Conservation (phyloP, 2,797 vertebrate genomes). For the Diglossa cyanea region DNA sequence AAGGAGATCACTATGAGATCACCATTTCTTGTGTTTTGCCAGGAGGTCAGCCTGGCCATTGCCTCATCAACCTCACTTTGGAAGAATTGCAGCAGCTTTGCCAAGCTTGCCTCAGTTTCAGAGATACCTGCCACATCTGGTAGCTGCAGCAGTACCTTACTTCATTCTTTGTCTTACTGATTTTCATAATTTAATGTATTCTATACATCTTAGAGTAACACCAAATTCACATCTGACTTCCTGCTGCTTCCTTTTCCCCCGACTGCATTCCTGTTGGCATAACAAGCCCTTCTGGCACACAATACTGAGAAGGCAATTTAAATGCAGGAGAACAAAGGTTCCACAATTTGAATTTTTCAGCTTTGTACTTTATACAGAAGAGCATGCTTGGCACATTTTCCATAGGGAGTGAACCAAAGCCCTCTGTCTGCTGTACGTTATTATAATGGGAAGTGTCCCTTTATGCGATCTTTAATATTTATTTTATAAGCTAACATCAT, state of each 20-base stretch:
- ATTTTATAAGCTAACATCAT: conserved; percentile 24
- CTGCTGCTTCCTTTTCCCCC: not conserved
- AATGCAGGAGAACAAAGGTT: conserved; percentile 2
- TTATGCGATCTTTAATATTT: conserved; percentile 30
- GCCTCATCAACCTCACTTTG: not conserved
- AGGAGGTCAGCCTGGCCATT: not conserved
- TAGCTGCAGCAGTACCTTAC: not conserved
- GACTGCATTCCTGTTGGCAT: not conserved
- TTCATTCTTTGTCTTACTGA: not conserved
- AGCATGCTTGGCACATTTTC: conserved; percentile 12
- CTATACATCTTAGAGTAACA: not conserved
- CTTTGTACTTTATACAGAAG: not conserved
- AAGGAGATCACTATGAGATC: not conserved
- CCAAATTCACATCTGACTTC: not conserved
- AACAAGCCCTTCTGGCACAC: not conserved
- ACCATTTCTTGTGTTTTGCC: not conserved
- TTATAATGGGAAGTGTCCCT: not conserved
- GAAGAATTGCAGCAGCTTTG: not conserved
- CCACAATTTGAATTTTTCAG: conserved; percentile 14
- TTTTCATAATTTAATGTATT: not conserved
- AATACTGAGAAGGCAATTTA: not conserved
- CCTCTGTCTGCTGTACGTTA: not conserved
- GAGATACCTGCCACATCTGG: not conserved
- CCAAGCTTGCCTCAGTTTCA: not conserved
- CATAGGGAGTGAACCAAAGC: not conserved